phyloP scores from a whole-genome alignment of 1,140 invertebrate species.

The Bombus consobrinus region DNA sequence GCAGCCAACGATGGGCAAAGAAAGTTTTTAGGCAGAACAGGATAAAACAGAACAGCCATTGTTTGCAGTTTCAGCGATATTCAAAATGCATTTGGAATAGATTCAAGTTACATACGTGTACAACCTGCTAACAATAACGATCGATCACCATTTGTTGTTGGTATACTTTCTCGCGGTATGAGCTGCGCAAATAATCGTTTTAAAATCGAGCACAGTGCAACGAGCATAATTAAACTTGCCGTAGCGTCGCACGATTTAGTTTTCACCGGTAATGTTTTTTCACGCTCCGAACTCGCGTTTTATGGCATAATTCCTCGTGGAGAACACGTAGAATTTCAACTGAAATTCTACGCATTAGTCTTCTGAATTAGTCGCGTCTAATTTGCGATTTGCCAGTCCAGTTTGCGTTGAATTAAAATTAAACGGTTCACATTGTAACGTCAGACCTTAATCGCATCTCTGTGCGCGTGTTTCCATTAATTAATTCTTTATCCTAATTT shows the following conservation, averaged over 20 bases:
- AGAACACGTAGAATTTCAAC: too few species aligned
- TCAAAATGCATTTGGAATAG: not conserved
- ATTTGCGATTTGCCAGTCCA: too few species aligned
- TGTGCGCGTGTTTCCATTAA: too few species aligned
- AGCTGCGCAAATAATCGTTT: not conserved
- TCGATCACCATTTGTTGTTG: not conserved
- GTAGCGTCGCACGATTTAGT: not conserved
- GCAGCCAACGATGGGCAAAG: not conserved
- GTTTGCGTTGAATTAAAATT: too few species aligned
- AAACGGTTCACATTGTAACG: too few species aligned
- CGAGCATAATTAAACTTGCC: not conserved
- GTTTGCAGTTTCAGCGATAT: not conserved
- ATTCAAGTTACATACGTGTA: not conserved
- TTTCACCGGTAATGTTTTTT: not conserved
- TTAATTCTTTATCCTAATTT: too few species aligned
- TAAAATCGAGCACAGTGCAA: not conserved
- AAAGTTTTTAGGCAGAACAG: not conserved
- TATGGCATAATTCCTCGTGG: too few species aligned
- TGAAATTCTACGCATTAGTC: too few species aligned
- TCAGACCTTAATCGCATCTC: too few species aligned
- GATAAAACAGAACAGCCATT: not conserved
- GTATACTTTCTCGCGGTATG: not conserved
- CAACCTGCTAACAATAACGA: not conserved
- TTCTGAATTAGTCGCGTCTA: too few species aligned
- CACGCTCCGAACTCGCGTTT: too few species aligned